Base-by-base conservation (phyloP, 2,888 invertebrate genomes). In the Rhimphoctona megacephalus region DNA sequence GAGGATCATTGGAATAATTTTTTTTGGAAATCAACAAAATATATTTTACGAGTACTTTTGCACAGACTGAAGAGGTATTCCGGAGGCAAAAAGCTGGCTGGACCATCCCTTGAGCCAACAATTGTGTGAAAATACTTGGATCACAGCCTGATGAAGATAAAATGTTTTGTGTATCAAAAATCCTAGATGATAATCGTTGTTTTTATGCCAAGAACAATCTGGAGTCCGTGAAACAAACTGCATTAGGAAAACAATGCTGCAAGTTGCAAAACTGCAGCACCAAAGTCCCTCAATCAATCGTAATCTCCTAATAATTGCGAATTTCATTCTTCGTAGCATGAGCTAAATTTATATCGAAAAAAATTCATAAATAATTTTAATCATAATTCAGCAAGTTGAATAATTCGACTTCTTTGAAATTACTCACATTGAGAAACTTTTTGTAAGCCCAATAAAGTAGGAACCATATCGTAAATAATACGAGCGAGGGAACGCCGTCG, bases 381-480 rank as follows among this genome's bases (percentile, higher is more conserved):
- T 6, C 17, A 17, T 7, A 17, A 61, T 17, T 61, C 11, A 14
- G 1, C 5, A 17, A 17, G 14, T 61, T 14, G 30, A 30, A 61
- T 17, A 30, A 30, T 61, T 30, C 2, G 61, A 17, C 9, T 8
- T 49, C 61, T 14, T 30, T 6, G 46, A 66, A 30, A 3, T 66
- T 54, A 90, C 92, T 87, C 87, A 91, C 91, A 43, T 91, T 89
- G 73, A 91, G 90, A 80, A 89, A 91, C 64, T 90, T 91, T 70
- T 91, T 89, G 36, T 92, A 91, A 17, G 81, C 39, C 7, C 90
- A 19, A 61, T 92, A 91, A 19, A 92, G 64, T 14, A 89, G 14
- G n/a, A 81, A 19, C 91, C 91, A 91, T 61, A 89, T 82, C 0
- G 87, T 22, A n/a, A 91, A 88, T 4, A 86, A 2, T 19, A 78